phyloP scores from a whole-genome alignment of 2,113 vertebrate species.

The Tenrec ecaudatus region DNA sequence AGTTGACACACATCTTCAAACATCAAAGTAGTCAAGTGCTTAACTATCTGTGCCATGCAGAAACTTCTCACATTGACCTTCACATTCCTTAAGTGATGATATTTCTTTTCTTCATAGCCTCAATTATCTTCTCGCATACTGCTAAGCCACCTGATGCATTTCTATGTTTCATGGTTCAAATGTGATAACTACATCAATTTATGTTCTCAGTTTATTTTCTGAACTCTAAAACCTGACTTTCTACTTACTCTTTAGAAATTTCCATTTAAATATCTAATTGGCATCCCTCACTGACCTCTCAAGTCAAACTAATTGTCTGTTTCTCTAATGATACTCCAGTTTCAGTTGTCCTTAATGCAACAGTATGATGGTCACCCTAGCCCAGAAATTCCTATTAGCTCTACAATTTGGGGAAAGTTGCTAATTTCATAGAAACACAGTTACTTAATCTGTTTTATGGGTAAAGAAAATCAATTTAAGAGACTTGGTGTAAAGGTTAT shows the following conservation, averaged over 20 bases:
- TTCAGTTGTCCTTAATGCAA: slow-evolving; percentile 5
- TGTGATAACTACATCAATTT: neutral
- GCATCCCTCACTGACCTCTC: neutral
- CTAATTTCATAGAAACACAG: slow-evolving; percentile 53
- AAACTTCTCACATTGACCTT: neutral
- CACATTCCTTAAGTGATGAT: neutral
- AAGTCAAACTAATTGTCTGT: neutral
- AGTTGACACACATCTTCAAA: too few relatives aligned
- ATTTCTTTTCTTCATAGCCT: slow-evolving; percentile 29
- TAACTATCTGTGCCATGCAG: neutral
- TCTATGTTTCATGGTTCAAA: slow-evolving; percentile 22
- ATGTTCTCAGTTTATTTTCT: slow-evolving; percentile 38
- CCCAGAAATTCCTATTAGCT: slow-evolving; percentile 4
- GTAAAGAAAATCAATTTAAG: slow-evolving; percentile 33
- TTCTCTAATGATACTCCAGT: neutral
- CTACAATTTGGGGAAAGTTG: slow-evolving; percentile 18
- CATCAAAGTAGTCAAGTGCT: neutral
- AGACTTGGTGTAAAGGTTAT: neutral
- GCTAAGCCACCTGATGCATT: neutral
- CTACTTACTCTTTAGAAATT: neutral
- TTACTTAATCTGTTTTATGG: slow-evolving; percentile 60
- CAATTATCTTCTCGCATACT: slow-evolving; percentile 33
- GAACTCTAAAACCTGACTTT: slow-evolving; percentile 12
- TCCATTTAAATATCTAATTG: slow-evolving; percentile 20
- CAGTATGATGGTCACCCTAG: neutral